Evolutionary conservation across 2,888 invertebrate genomes (phyloP), one percentile per base, ranked within the genome.

Genomic region (Coleophora flavipennella): DNA sequence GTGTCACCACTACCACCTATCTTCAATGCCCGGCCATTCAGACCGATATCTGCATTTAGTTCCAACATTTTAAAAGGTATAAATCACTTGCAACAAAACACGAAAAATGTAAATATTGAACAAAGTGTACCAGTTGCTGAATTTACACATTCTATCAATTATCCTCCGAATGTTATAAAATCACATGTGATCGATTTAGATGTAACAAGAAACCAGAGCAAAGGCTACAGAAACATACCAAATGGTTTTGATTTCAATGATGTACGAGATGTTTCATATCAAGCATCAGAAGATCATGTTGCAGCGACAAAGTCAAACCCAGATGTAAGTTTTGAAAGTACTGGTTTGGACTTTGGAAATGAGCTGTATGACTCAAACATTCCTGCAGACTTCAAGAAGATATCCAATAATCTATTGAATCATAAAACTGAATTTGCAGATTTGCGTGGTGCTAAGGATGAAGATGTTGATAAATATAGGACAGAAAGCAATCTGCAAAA

Each of bases 131-230:
- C 90, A 32, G 53, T 92, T 6, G 88, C 88, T 2, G 90, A 91
- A 57, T 92, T 87, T 54, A 79, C 91, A 1, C 89, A 91, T 32
- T 90, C 91, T 1, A 83, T 92, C 32, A 91, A 92, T 50, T 91
- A 92, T 65, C 91, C 92, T 8, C 86, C 91, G 32, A 90, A 90
- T 49, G 86, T 89, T 39, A 87, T 92, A 41, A 89, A 92, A 53
- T 89, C 93, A 11, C 90, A 91, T 12, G 57, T 90, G n/a, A 81
- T 90, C 39, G 91, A 91, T 54, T 71, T 90, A 32, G 83, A 85
- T 38, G 59, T 73, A 11, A 46, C 63, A 13, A 70, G 63, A 45
- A 83, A 83, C 45, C 70, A 72, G 49, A 73, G 67, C 13, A 83
- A 84, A 53, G 59, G 61, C 1, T 84, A 71, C 41, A 69, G 81